Conservation (phyloP, 35 echinoderm and acorn worm genomes). For the Ophioderma brevispina region DNA sequence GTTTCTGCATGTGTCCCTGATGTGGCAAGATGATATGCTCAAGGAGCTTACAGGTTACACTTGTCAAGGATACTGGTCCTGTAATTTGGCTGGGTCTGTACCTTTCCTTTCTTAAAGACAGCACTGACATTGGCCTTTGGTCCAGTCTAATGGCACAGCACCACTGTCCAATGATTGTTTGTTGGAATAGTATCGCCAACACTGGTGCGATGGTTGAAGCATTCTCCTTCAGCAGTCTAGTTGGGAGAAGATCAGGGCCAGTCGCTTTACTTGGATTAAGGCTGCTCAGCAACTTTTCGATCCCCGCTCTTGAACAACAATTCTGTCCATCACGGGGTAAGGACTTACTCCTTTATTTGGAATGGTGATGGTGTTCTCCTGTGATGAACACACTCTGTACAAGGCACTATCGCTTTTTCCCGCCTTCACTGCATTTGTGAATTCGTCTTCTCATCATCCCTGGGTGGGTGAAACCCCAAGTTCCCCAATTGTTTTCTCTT, state of each 20-base stretch:
- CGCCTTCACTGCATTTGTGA: too few relatives aligned
- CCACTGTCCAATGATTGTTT: too few relatives aligned
- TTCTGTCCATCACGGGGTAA: not conserved
- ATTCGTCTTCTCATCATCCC: too few relatives aligned
- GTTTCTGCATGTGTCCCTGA: constrained; percentile 23
- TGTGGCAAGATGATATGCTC: constrained; percentile 26
- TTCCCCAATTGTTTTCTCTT: too few relatives aligned
- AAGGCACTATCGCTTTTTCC: too few relatives aligned
- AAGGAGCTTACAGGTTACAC: constrained; percentile 20
- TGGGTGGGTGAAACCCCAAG: too few relatives aligned
- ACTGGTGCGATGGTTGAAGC: constrained; percentile 11
- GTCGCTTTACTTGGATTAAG: constrained; percentile 33
- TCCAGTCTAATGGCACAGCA: constrained; percentile 27
- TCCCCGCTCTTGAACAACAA: not conserved
- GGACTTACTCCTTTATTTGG: not conserved
- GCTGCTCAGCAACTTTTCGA: constrained; percentile 17
- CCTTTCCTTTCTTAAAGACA: too few relatives aligned
- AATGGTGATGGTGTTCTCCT: not conserved
- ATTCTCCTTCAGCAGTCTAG: constrained; percentile 29
- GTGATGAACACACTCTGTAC: not conserved
- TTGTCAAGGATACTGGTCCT: constrained; percentile 35
- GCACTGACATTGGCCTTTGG: constrained; percentile 47
- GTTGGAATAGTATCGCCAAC: constrained; percentile 21
- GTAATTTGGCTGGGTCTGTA: not conserved
- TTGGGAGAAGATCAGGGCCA: constrained; percentile 21